Evolutionary conservation across 2,797 vertebrate genomes (phyloP).

Genomic region (Australoheros facetus): DNA sequence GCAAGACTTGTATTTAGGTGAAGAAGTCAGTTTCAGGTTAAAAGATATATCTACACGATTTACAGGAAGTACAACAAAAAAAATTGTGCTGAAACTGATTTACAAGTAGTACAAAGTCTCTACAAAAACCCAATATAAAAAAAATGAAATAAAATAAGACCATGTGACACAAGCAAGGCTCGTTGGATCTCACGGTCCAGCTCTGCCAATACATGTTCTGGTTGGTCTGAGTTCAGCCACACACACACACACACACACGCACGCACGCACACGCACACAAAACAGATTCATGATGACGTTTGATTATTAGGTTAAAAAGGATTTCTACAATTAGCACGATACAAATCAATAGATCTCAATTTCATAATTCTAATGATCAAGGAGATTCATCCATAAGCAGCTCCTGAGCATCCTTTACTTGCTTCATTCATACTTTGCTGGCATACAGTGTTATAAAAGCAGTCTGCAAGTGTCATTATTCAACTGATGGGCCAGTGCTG

Average conservation of each 20-base stretch:
- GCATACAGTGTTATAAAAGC: conserved; percentile 54
- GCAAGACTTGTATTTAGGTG: conserved; percentile 15
- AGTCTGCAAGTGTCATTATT: conserved; percentile 49
- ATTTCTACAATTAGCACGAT: conserved; percentile 38
- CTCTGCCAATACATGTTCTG: conserved; percentile 76
- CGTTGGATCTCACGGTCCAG: conserved; percentile 68
- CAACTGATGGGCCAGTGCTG: conserved; percentile 53
- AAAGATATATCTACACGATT: neutral
- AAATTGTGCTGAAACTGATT: neutral
- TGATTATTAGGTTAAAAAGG: conserved; percentile 56
- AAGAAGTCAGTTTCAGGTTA: neutral
- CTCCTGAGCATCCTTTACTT: conserved; percentile 21
- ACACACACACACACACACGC: conserved; percentile 51
- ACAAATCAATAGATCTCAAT: conserved; percentile 37
- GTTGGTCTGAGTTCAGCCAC: conserved; percentile 52
- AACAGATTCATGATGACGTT: conserved; percentile 42
- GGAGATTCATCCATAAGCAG: conserved; percentile 16
- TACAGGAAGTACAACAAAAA: neutral
- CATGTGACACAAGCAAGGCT: conserved; percentile 21
- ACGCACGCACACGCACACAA: conserved; percentile 34
- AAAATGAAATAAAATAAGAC: neutral
- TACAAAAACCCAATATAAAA: neutral
- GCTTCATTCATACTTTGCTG: conserved; percentile 21
- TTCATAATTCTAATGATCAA: conserved; percentile 26
- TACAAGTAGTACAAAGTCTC: neutral